phyloP scores from a whole-genome alignment of 2,888 invertebrate genomes.

The Scaptomyza reducta region DNA sequence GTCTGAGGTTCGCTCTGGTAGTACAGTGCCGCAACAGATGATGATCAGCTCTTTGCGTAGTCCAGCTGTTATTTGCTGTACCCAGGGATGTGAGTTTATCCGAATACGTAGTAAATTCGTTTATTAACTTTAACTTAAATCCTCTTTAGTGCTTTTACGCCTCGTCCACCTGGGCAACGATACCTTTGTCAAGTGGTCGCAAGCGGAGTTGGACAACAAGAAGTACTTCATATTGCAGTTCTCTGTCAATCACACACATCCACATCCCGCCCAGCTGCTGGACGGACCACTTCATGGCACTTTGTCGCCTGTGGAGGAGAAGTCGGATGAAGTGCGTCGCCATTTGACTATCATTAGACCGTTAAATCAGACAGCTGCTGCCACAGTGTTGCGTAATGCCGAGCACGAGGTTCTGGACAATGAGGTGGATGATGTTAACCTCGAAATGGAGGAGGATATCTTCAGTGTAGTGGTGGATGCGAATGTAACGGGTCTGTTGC shows the following conservation, averaged over 20 bases:
- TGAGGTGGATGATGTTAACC: slow-evolving; percentile 69
- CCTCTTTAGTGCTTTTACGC: slow-evolving; percentile 69
- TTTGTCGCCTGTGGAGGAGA: slow-evolving; percentile 69
- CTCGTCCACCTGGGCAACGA: slow-evolving; percentile 76
- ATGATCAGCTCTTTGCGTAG: slow-evolving; percentile 82
- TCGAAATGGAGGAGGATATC: slow-evolving; percentile 79
- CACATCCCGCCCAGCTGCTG: slow-evolving; percentile 75
- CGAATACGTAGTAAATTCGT: accelerated
- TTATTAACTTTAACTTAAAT: not conserved
- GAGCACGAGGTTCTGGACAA: slow-evolving; percentile 77
- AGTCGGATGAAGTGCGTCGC: slow-evolving; percentile 70
- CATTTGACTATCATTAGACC: slow-evolving; percentile 72
- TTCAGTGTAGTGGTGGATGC: slow-evolving; percentile 81
- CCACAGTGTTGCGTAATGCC: slow-evolving; percentile 71
- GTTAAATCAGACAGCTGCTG: slow-evolving; percentile 65
- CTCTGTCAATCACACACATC: slow-evolving; percentile 78
- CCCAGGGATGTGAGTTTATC: slow-evolving; percentile 82
- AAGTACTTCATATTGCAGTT: slow-evolving; percentile 83
- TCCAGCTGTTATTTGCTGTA: slow-evolving; percentile 82
- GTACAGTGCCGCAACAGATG: slow-evolving; percentile 73
- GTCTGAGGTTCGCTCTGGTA: slow-evolving; percentile 71
- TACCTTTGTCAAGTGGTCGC: slow-evolving; percentile 81
- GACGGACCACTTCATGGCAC: slow-evolving; percentile 72
- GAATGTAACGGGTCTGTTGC: slow-evolving; percentile 82
- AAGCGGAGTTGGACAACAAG: slow-evolving; percentile 76